These are phyloP conservation scores for Gastrophryne carolinensis DNA, from an alignment of 2,797 vertebrate species.

Conservation along the genomic window DNA sequence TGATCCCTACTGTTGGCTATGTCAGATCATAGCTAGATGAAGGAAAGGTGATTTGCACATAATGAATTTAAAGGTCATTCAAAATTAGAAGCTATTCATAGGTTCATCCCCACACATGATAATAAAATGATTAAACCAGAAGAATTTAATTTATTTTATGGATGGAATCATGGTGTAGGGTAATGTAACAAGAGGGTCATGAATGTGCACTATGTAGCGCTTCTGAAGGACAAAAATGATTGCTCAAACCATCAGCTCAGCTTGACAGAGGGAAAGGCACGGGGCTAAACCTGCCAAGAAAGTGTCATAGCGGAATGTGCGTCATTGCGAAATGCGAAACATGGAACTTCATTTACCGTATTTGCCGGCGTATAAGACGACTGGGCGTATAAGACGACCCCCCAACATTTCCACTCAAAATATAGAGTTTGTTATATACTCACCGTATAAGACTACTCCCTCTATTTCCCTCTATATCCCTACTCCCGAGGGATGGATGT, in stretches of 20 bases:
- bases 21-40: constrained; percentile 3
- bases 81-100: not conserved
- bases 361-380: too few species aligned
- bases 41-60: constrained; percentile 13
- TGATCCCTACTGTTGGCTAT: constrained; percentile 8
- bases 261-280: too few species aligned
- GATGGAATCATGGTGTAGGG: constrained; percentile 3
- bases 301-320: too few species aligned
- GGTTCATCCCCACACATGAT: not conserved
- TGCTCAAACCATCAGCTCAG: not conserved
- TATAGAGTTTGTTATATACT: too few species aligned
- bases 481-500: too few species aligned
- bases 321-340: too few species aligned
- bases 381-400: too few species aligned
- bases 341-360: too few species aligned
- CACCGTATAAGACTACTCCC: too few species aligned
- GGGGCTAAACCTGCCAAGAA: too few species aligned
- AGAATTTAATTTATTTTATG: constrained; percentile 13
- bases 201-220: not conserved
- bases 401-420: too few species aligned
- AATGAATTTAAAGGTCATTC: constrained; percentile 10
- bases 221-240: constrained; percentile 5
- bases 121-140: not conserved
- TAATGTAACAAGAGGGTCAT: not conserved
- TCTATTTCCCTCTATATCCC: too few species aligned